phyloP scores from a whole-genome alignment of 30 jellyfish, hydroid and myxozoan species.

The Cassiopea xamachana region DNA sequence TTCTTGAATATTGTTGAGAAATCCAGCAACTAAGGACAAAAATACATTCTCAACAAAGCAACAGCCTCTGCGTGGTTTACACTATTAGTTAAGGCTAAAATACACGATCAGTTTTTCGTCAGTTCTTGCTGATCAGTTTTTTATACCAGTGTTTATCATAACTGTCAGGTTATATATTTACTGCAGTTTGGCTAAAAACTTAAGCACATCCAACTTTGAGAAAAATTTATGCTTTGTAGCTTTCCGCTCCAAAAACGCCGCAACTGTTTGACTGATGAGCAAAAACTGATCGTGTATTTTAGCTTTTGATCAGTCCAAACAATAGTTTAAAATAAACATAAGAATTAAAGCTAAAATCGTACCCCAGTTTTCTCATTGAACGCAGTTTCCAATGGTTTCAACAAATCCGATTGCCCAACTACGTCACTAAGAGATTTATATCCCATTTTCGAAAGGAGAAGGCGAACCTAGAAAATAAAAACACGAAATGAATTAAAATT shows the following conservation, averaged over 20 bases:
- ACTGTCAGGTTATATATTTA: neutral
- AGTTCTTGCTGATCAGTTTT: no score
- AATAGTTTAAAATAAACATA: neutral
- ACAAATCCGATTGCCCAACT: slow-evolving; percentile 77
- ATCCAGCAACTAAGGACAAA: slow-evolving; percentile 46
- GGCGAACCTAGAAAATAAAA: slow-evolving; percentile 57
- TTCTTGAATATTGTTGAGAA: slow-evolving; percentile 33
- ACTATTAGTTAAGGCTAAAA: neutral
- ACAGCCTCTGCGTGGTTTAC: neutral
- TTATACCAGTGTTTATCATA: neutral
- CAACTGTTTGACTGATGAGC: no score
- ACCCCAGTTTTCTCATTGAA: slow-evolving; percentile 84
- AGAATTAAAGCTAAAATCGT: neutral
- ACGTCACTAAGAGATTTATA: slow-evolving; percentile 54
- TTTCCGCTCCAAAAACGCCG: no score
- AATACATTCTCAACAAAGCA: neutral
- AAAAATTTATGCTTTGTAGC: no score
- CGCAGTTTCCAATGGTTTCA: slow-evolving; percentile 45
- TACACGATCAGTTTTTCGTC: no score
- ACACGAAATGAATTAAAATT: neutral
- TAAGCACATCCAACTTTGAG: no score
- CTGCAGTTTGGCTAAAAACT: no score
- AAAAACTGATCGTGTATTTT: no score
- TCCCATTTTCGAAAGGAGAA: slow-evolving; percentile 74
- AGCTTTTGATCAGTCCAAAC: neutral